Conservation (phyloP, 2,888 invertebrate genomes). For the Oligia strigilis region DNA sequence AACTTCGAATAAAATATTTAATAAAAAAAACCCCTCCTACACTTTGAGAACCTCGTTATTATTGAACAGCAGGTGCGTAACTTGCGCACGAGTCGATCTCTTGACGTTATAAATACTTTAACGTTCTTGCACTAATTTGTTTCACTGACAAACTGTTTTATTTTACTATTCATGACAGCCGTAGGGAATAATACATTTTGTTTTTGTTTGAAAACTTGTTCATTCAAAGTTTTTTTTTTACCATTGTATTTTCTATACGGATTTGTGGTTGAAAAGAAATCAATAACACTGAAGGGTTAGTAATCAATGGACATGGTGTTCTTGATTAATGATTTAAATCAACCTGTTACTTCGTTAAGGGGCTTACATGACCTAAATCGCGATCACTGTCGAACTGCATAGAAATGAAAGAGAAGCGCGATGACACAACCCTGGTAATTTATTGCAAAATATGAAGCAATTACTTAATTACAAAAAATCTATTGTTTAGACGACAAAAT, state of each 20-base stretch:
- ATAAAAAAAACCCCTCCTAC: neutral
- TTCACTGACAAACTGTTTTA: constrained; percentile 69
- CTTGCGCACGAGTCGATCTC: constrained; percentile 77
- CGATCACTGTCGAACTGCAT: too few species aligned
- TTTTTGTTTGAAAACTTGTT: constrained; percentile 28
- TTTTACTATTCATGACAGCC: constrained; percentile 64
- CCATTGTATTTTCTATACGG: constrained; percentile 22
- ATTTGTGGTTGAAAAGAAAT: constrained; percentile 40
- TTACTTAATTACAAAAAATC: too few species aligned
- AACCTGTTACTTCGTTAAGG: neutral
- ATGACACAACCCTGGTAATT: too few species aligned
- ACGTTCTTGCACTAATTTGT: constrained; percentile 68
- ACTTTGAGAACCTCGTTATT: constrained; percentile 75
- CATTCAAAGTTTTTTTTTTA: neutral
- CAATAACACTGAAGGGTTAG: constrained; percentile 40
- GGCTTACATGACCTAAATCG: too few species aligned
- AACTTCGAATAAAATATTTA: neutral
- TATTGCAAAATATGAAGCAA: too few species aligned
- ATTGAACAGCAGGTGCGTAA: constrained; percentile 81
- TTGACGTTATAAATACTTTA: constrained; percentile 67
- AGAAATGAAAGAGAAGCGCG: too few species aligned
- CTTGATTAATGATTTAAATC: constrained; percentile 9
- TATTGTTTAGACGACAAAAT: too few species aligned
- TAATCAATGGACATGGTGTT: neutral
- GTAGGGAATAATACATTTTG: constrained; percentile 45